These are phyloP conservation scores for Illadopsis cleaveri DNA, from an alignment of 2,113 vertebrate genomes.

Conservation along the genomic window DNA sequence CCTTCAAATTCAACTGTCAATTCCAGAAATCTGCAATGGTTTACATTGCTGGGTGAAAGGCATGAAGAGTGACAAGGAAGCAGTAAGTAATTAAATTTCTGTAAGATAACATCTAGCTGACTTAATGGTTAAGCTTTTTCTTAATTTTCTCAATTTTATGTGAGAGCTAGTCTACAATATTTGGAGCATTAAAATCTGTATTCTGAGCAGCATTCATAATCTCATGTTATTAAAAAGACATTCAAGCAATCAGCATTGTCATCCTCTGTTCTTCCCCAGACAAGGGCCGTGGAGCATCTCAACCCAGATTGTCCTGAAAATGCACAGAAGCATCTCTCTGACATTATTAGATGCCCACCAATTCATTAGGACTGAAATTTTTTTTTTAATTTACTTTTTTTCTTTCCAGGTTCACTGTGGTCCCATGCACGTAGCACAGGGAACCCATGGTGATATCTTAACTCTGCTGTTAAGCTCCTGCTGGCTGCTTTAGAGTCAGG, in stretches of 20 bases:
- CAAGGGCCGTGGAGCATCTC: neutral
- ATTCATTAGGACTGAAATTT: neutral
- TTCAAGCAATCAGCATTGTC: neutral
- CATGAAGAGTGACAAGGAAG: neutral
- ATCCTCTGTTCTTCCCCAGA: neutral
- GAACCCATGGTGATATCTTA: neutral
- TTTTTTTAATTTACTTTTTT: neutral
- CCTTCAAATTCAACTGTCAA: conserved; percentile 1
- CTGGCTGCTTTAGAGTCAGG: neutral
- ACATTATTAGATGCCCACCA: neutral
- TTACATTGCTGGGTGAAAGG: neutral
- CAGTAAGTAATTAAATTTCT: conserved; percentile 32
- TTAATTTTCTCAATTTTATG: neutral
- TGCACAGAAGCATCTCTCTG: neutral
- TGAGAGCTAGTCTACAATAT: neutral
- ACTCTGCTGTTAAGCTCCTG: neutral
- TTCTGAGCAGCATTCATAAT: neutral
- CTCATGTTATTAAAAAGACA: neutral
- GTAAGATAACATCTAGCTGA: neutral
- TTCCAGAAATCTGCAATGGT: neutral
- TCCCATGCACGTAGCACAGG: rapidly evolving
- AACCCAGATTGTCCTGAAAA: neutral
- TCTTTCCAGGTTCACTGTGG: neutral
- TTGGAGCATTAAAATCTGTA: neutral
- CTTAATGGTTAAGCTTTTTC: neutral